phyloP scores from a whole-genome alignment of 1,140 invertebrate genomes.

The Magallana angulata region DNA sequence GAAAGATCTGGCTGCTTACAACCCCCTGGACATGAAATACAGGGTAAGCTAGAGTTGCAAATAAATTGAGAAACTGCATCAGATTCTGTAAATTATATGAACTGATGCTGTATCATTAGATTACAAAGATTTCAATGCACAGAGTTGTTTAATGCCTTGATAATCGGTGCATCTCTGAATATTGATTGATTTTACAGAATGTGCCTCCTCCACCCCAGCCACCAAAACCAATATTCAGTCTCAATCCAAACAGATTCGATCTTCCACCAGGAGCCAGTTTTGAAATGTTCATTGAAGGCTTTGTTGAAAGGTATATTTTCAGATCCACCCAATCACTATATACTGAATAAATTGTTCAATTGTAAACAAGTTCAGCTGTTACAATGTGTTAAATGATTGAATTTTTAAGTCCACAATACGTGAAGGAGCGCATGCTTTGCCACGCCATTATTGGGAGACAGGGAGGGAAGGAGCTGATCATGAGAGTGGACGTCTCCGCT shows the following conservation, averaged over 20 bases:
- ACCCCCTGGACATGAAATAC: conserved; percentile 73
- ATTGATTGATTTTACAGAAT: conserved; percentile 63
- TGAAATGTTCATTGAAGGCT: conserved; percentile 75
- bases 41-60: conserved; percentile 58
- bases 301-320: conserved; percentile 71
- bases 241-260: conserved; percentile 77
- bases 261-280: conserved; percentile 75
- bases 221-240: conserved; percentile 72
- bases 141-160: background rate
- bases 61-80: no score
- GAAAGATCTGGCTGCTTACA: conserved; percentile 68
- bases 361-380: no score
- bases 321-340: no score
- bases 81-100: no score
- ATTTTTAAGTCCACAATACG: conserved; percentile 71
- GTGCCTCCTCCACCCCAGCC: conserved; percentile 64
- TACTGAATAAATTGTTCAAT: no score
- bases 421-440: conserved; percentile 76
- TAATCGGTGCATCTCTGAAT: background rate
- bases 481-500: conserved; percentile 76
- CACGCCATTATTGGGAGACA: conserved; percentile 79
- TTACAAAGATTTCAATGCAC: no score
- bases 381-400: background rate
- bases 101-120: no score
- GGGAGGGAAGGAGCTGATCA: conserved; percentile 79